These are phyloP conservation scores for Edolisoma coerulescens DNA, from an alignment of 2,113 vertebrate genomes.

Conservation along the genomic window DNA sequence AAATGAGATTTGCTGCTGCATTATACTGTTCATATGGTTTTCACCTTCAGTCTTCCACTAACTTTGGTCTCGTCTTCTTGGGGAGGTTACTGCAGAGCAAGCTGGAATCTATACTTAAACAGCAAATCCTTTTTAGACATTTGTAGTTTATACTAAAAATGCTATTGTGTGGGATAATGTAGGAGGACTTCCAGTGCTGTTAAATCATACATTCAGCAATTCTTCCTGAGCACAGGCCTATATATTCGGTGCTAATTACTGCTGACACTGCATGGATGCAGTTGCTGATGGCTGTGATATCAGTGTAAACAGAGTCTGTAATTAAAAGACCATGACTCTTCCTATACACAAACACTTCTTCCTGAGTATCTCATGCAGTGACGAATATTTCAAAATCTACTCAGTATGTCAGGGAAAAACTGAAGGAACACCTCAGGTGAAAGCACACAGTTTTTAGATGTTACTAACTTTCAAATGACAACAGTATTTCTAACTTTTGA, in stretches of 20 bases:
- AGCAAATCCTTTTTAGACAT: not conserved
- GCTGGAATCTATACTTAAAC: not conserved
- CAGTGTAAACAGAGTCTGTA: slow-evolving; percentile 43
- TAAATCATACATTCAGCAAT: slow-evolving; percentile 61
- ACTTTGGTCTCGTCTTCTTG: not conserved
- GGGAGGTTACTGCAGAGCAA: not conserved
- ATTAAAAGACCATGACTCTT: slow-evolving; percentile 59
- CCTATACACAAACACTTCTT: slow-evolving; percentile 43
- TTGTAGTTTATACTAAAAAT: slow-evolving; percentile 11
- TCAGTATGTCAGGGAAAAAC: not conserved
- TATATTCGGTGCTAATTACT: slow-evolving; percentile 42
- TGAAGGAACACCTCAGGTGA: slow-evolving; percentile 3
- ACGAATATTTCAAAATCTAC: not conserved
- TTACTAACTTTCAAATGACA: not conserved
- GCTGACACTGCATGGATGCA: slow-evolving; percentile 59
- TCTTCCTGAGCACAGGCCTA: slow-evolving; percentile 11
- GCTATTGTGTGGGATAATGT: not conserved
- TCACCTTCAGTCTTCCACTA: not conserved
- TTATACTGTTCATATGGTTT: not conserved
- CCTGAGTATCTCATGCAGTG: not conserved
- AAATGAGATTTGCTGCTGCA: not conserved
- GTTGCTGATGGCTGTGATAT: slow-evolving; percentile 59
- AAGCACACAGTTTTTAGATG: not conserved
- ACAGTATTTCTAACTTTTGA: not conserved
- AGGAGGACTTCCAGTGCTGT: not conserved